Percentiles rank a stretch among this genome's conserved stretches.
Conservation (phyloP, 2,797 vertebrate genomes). For the Sphaeramia orbicularis region DNA sequence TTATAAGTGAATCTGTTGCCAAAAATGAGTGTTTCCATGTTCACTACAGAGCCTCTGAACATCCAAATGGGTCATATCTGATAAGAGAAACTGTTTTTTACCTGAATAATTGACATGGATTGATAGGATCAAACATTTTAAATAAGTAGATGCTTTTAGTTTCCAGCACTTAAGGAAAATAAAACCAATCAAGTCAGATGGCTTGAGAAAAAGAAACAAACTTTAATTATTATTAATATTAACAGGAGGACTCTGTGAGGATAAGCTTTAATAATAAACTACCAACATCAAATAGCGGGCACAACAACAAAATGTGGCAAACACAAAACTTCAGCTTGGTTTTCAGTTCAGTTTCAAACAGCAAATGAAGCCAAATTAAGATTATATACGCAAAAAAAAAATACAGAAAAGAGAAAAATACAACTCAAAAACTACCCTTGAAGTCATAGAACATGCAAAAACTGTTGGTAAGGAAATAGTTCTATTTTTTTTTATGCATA, state of each 20-base stretch:
- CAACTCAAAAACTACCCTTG: slow-evolving; percentile 21
- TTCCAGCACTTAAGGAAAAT: no score
- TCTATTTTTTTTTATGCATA: no score
- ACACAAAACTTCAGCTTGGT: slow-evolving; percentile 12
- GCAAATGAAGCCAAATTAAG: slow-evolving; percentile 38
- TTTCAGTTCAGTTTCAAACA: slow-evolving; percentile 29
- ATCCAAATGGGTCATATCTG: no score
- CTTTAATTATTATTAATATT: slow-evolving; percentile 74
- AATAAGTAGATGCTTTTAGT: no score
- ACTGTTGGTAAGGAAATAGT: neutral
- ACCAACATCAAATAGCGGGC: slow-evolving; percentile 26
- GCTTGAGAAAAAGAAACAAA: slow-evolving; percentile 52
- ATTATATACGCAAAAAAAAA: slow-evolving; percentile 27
- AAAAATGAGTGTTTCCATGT: no score
- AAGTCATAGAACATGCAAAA: slow-evolving; percentile 28
- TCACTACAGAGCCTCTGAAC: no score
- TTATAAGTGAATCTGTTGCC: no score
- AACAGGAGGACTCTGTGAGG: slow-evolving; percentile 43
- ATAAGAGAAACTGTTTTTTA: no score
- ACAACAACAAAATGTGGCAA: slow-evolving; percentile 30
- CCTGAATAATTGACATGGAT: no score
- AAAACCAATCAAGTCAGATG: no score
- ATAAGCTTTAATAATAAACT: neutral
- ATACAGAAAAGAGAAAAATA: slow-evolving; percentile 17
- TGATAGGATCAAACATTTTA: no score